Evolutionary conservation across 1,140 invertebrate species (phyloP), one percentile per base, ranked within the genome.

Genomic region (Drosophila ironensis): DNA sequence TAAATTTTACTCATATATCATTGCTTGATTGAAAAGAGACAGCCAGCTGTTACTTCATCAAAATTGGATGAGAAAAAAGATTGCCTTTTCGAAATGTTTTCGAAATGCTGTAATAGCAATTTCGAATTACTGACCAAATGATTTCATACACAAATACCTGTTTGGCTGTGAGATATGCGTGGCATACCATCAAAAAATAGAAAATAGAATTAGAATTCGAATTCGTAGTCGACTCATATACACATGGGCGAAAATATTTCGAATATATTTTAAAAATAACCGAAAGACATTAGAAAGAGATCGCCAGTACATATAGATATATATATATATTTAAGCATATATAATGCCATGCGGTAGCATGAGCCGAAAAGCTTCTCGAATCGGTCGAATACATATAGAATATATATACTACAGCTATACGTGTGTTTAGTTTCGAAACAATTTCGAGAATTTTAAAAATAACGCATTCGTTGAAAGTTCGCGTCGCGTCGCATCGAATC

Each of bases 391-490:
- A 54, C 25, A 69, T 64, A 38, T 51, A 48, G 24, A 25, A 40
- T 38, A 37, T 27, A 42, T 17, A 57, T 33, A 48, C 45, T 46
- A 47, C 40, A 27, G 46, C 38, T 14, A 25, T 9, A 59, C 35
- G 50, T 72, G 70, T 72, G 71, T 72, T 78, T 73, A 61, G 61
- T 84, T 89, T 89, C 87, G 87, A 89, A 89, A 89, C 84, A 76
- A 63, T 84, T 87, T 87, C 78, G 87, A 88, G 71, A 88, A 84
- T 87, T 80, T 87, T 88, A 88, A 84, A 88, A 88, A 88, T 88
- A 88, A 77, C 84, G 66, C 75, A 56, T 70, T 80, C 75, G 76
- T 70, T 63, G 35, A 80, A 80, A 81, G 76, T 67, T 80, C 64
- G 75, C 72, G 44, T 80, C 64, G 75, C 72, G 44, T 74, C 77